phyloP scores from a whole-genome alignment of 2,113 vertebrate species.

The Salvelinus fontinalis region DNA sequence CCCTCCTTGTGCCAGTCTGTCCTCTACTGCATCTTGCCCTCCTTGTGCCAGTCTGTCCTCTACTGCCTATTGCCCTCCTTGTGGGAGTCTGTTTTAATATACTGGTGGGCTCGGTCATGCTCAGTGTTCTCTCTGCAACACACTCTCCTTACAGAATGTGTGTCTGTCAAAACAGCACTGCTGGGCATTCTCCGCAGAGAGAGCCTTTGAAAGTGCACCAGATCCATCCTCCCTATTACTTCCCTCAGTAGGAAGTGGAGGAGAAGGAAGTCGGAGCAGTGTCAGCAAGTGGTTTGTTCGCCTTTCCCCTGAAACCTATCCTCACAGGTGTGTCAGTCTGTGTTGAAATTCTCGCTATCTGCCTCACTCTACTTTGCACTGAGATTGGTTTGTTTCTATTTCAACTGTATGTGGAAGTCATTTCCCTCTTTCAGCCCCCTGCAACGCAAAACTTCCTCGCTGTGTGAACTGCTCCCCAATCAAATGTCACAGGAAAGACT shows the following conservation, averaged over 20 bases:
- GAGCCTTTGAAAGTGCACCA: slow-evolving; percentile 18
- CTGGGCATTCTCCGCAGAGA: slow-evolving; percentile 4
- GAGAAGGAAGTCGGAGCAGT: slow-evolving; percentile 17
- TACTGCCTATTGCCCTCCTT: too few species aligned
- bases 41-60: too few species aligned
- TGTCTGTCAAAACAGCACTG: slow-evolving; percentile 24
- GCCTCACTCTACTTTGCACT: background rate
- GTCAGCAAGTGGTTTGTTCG: slow-evolving; percentile 23
- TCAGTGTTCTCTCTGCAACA: background rate
- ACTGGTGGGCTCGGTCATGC: too few species aligned
- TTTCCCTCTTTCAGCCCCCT: slow-evolving; percentile 37
- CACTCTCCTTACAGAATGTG: slow-evolving; percentile 24
- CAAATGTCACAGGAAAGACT: slow-evolving; percentile 27
- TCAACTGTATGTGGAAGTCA: slow-evolving; percentile 19
- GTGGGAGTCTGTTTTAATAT: background rate
- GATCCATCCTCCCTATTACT: slow-evolving; percentile 20
- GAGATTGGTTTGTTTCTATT: slow-evolving; percentile 38
- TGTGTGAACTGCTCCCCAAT: slow-evolving; percentile 34
- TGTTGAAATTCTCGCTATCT: slow-evolving; percentile 31
- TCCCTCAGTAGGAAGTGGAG: slow-evolving; percentile 9
- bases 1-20: too few species aligned
- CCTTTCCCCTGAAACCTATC: slow-evolving; percentile 17
- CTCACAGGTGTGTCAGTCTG: slow-evolving; percentile 30
- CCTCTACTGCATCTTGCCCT: too few species aligned
- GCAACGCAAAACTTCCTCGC: slow-evolving; percentile 44